A percentile compares a stretch with the other conserved stretches of the same genome.
Conservation (phyloP, 2,113 vertebrate genomes). For the Muntiacus reevesi region DNA sequence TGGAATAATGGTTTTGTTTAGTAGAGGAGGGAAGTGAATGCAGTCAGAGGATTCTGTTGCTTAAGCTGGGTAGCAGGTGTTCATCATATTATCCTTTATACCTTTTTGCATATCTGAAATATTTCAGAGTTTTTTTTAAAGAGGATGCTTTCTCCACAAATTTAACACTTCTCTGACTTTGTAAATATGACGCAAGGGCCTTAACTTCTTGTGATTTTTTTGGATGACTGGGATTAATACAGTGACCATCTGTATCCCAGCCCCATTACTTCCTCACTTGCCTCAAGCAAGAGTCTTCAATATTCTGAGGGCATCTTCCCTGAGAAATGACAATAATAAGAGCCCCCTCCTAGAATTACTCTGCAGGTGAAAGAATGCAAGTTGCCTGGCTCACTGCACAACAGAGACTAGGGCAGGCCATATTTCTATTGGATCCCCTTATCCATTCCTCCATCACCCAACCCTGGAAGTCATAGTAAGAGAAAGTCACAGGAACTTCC, state of each 20-base stretch:
- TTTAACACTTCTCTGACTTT: conserved; percentile 6
- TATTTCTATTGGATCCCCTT: background rate
- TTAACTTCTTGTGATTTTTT: conserved; percentile 2
- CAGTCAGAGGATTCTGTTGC: background rate
- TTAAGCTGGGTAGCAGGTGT: background rate
- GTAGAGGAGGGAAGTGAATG: background rate
- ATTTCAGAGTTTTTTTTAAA: background rate
- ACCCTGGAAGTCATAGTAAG: background rate
- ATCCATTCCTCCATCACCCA: background rate
- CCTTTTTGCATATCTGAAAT: background rate
- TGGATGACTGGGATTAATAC: background rate
- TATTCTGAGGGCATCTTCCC: background rate
- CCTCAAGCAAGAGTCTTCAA: background rate
- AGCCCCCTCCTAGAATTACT: background rate
- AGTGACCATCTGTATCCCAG: background rate
- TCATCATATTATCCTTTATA: background rate
- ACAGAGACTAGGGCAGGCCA: background rate
- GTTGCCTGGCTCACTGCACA: background rate
- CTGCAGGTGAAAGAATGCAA: background rate
- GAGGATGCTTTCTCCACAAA: background rate
- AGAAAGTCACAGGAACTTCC: background rate
- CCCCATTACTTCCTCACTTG: background rate
- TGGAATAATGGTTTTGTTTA: background rate
- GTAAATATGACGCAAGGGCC: background rate
- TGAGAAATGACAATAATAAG: background rate